Evolutionary conservation across 2,797 vertebrate genomes (phyloP).

Genomic region (Cephalopachus bancanus): DNA sequence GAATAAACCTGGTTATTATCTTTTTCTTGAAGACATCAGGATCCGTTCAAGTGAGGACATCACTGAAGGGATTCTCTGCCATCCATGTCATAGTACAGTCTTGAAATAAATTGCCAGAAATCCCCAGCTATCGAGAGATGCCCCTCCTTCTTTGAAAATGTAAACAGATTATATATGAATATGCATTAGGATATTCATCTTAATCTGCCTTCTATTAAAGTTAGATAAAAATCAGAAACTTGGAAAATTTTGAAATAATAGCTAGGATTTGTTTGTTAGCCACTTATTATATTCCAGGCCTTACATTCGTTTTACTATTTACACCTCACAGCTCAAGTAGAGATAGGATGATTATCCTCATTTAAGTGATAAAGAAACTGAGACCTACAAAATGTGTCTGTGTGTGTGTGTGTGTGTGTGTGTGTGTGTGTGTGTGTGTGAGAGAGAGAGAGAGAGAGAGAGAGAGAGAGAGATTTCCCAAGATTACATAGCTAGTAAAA

Average conservation of each 20-base stretch:
- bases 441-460: not conserved
- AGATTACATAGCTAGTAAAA: not conserved
- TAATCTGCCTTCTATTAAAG: not conserved
- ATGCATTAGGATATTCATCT: not conserved
- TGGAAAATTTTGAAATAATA: conserved; percentile 42
- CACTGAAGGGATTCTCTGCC: not conserved
- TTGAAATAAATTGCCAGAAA: conserved; percentile 11
- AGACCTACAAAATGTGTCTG: not conserved
- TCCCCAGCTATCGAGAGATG: not conserved
- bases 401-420: not conserved
- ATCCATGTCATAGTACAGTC: not conserved
- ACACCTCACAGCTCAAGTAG: not conserved
- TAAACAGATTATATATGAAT: not conserved
- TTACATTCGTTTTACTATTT: conserved; percentile 4
- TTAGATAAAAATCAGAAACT: conserved; percentile 30
- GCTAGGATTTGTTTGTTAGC: not conserved
- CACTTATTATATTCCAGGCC: not conserved
- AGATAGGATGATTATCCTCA: not conserved
- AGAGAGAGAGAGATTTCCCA: not conserved
- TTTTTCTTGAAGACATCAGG: not conserved
- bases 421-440: too few relatives aligned
- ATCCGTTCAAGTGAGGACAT: not conserved
- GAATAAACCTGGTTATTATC: not conserved
- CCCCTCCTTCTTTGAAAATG: not conserved
- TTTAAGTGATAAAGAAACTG: not conserved